Conservation (phyloP, 64 coral and sea anemone genomes). For the Cladopsammia gracilis region DNA sequence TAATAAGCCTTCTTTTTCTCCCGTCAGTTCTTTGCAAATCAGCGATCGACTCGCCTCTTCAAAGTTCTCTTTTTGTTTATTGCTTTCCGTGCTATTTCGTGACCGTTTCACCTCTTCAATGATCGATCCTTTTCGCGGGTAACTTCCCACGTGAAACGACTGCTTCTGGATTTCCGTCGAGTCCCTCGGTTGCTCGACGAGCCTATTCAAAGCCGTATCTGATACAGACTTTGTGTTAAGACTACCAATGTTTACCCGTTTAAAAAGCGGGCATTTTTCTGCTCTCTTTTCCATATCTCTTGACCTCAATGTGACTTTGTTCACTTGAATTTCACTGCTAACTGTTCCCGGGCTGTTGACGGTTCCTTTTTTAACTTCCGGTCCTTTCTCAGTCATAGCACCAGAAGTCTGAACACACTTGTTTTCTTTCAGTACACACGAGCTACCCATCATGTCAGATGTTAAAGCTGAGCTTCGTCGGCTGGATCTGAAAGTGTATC, state of each 20-base stretch:
- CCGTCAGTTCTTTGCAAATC: no score
- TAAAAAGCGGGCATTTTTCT: not conserved
- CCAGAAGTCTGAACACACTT: not conserved
- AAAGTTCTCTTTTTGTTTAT: not conserved
- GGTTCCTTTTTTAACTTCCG: not conserved
- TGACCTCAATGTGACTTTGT: not conserved
- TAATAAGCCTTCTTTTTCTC: no score
- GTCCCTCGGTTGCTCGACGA: not conserved
- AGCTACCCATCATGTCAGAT: slow-evolving; percentile 26
- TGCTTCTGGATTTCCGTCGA: not conserved
- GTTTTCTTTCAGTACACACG: slow-evolving; percentile 17
- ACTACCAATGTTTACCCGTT: not conserved
- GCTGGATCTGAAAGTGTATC: slow-evolving; percentile 24
- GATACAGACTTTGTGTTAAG: not conserved
- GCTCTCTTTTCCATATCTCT: not conserved
- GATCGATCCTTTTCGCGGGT: not conserved
- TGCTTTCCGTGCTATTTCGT: not conserved
- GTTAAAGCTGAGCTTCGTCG: slow-evolving; percentile 1
- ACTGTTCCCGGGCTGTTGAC: no score
- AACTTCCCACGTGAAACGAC: not conserved
- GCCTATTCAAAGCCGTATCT: not conserved
- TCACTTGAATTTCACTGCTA: not conserved
- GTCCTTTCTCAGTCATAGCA: not conserved
- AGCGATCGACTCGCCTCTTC: no score
- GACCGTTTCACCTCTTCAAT: not conserved